Evolutionary conservation across 1,140 invertebrate species (phyloP).

Genomic region (Eciton burchellii): DNA sequence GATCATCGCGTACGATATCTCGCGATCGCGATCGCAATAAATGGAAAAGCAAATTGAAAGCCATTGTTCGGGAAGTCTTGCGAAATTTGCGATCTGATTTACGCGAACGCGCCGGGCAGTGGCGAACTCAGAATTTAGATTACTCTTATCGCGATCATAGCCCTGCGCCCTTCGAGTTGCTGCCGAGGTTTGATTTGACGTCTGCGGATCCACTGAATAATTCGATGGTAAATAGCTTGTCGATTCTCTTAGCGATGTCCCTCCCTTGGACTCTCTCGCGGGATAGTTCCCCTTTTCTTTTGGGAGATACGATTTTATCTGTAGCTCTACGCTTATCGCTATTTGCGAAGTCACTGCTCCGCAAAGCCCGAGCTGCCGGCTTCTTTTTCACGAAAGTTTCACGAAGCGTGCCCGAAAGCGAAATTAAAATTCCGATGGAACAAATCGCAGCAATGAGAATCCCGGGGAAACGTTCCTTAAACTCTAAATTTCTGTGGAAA

Average conservation of each 20-base stretch:
- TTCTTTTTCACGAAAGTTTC: no score
- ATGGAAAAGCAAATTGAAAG: constrained; percentile 22
- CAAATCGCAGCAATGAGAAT: background rate
- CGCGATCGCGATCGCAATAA: constrained; percentile 27
- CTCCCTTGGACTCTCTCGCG: background rate
- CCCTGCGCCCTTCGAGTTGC: background rate
- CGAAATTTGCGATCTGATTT: background rate
- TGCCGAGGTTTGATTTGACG: background rate
- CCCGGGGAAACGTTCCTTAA: no score
- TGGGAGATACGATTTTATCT: constrained; percentile 9
- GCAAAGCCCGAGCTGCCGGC: no score
- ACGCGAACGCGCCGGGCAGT: background rate
- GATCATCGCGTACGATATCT: constrained; percentile 7
- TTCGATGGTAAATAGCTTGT: constrained; percentile 7
- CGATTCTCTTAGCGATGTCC: background rate
- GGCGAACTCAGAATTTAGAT: background rate
- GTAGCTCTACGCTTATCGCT: background rate
- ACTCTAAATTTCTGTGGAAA: no score
- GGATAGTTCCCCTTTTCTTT: background rate
- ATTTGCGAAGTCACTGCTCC: constrained; percentile 13
- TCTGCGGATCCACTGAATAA: background rate
- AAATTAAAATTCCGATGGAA: constrained; percentile 8
- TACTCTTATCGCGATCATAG: background rate
- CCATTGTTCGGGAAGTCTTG: background rate
- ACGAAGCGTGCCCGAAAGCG: background rate